Evolutionary conservation across 2,888 invertebrate species (phyloP).

Genomic region (Mantis religiosa): DNA sequence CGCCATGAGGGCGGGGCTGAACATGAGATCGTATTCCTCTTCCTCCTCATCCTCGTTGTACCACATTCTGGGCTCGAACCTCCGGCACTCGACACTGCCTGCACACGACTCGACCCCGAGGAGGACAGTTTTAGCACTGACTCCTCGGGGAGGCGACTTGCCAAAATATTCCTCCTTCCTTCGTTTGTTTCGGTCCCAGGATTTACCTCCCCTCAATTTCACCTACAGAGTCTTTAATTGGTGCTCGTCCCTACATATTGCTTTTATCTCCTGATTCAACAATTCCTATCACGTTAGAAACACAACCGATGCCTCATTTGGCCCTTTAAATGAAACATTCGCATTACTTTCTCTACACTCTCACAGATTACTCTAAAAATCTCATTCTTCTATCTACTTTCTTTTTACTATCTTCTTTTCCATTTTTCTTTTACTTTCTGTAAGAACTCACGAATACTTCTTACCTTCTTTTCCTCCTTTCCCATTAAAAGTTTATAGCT

Average conservation of each 20-base stretch:
- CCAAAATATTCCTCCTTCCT: neutral
- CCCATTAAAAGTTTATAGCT: too few relatives aligned
- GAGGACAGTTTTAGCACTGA: slow-evolving; percentile 6
- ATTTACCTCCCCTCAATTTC: neutral
- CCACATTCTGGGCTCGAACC: slow-evolving; percentile 24
- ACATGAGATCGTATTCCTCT: slow-evolving; percentile 81
- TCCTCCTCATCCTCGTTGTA: slow-evolving; percentile 59
- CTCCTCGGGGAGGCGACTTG: neutral
- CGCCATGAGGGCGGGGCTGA: slow-evolving; percentile 82
- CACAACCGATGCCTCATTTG: too few relatives aligned
- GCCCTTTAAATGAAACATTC: too few relatives aligned
- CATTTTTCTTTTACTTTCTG: too few relatives aligned
- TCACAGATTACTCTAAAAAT: too few relatives aligned
- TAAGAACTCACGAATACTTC: too few relatives aligned
- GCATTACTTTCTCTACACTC: too few relatives aligned
- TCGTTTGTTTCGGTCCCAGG: neutral
- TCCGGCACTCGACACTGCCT: neutral
- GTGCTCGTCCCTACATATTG: neutral
- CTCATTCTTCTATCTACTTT: too few relatives aligned
- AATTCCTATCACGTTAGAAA: too few relatives aligned
- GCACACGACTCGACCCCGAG: slow-evolving; percentile 5
- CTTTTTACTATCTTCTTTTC: too few relatives aligned
- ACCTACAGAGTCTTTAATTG: neutral
- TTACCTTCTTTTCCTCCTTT: too few relatives aligned
- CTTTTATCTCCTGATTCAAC: too few relatives aligned